Conservation (phyloP, 2,797 vertebrate species). For the Novumbra hubbsi region DNA sequence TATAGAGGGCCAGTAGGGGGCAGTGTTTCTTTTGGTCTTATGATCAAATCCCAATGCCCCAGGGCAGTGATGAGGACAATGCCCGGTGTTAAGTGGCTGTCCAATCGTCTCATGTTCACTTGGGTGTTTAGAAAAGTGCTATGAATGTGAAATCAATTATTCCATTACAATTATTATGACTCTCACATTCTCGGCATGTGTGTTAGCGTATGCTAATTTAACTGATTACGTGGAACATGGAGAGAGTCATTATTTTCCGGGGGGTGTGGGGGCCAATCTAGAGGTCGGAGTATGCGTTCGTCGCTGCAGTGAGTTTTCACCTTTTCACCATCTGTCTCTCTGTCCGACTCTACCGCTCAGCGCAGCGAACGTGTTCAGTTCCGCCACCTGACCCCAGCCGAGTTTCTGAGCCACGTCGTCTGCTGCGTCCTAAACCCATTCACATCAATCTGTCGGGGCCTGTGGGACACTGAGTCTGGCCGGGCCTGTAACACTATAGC, state of each 20-base stretch:
- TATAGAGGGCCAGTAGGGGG: no score
- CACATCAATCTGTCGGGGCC: conserved; percentile 28
- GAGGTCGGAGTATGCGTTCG: neutral
- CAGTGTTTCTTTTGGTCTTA: no score
- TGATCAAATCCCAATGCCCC: no score
- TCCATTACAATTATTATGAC: no score
- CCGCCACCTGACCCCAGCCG: conserved; percentile 10
- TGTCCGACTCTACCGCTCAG: neutral
- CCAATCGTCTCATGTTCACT: no score
- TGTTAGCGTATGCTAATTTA: neutral
- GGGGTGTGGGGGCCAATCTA: neutral
- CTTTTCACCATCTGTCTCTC: neutral
- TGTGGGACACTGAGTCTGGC: conserved; percentile 12
- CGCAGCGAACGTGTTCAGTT: neutral
- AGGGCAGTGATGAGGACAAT: no score
- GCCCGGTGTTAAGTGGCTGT: no score
- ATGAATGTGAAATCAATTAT: no score
- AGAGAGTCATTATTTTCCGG: neutral
- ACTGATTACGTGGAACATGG: neutral
- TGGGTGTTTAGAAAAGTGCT: no score
- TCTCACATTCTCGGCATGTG: neutral
- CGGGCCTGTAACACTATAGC: conserved; percentile 11
- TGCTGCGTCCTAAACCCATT: conserved; percentile 20
- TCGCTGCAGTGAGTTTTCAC: neutral
- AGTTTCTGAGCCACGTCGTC: conserved; percentile 22